Base-by-base conservation (phyloP, 2,888 invertebrate species). In the Drosophila mimetica region DNA sequence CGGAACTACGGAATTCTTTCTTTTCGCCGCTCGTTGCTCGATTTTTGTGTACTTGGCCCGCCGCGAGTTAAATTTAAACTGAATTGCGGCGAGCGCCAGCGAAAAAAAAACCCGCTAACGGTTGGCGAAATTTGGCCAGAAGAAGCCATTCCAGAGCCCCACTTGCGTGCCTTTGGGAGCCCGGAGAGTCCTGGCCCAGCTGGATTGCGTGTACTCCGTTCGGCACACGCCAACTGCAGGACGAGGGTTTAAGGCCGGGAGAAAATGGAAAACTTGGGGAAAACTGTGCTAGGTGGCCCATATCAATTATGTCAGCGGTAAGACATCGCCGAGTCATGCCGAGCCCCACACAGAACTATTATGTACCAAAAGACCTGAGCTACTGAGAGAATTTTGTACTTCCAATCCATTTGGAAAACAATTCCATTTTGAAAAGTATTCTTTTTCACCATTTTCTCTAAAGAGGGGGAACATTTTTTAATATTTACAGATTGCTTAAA, bases 1-100 rank as follows among this genome's bases (percentile, higher is more conserved):
- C 52, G 16, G 16, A 25, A 25, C 25, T 16, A n/a, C 37, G 48
- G 28, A 54, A 22, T 57, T 52, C 69, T 32, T 69, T 63, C 58
- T 53, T 39, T 44, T 34, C 30, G 51, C 60, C 59, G 66, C 48
- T 18, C 37, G 41, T 20, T 22, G 41, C 52, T 44, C 32, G 71
- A 46, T 2, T 42, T 60, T 61, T 41, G 50, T 60, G 86, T 77
- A 81, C 74, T 84, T 83, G 58, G 77, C 80, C 70, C 86, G 78
- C 82, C 81, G 89, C 88, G 77, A 82, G 89, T 86, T 89, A 77
- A 85, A 80, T 81, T 89, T 88, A 88, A 89, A 89, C 89, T 89
- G 80, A 89, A 89, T 75, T 41, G 32, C 54, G 60, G 44, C 46
- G 16, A 77, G 51, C 60, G 73, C 70, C 75, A 76, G 79, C 58